Percentiles rank a stretch among this genome's conserved stretches.
phyloP scores from a whole-genome alignment of 2,888 invertebrate species.

The Xiphydria camelus region DNA sequence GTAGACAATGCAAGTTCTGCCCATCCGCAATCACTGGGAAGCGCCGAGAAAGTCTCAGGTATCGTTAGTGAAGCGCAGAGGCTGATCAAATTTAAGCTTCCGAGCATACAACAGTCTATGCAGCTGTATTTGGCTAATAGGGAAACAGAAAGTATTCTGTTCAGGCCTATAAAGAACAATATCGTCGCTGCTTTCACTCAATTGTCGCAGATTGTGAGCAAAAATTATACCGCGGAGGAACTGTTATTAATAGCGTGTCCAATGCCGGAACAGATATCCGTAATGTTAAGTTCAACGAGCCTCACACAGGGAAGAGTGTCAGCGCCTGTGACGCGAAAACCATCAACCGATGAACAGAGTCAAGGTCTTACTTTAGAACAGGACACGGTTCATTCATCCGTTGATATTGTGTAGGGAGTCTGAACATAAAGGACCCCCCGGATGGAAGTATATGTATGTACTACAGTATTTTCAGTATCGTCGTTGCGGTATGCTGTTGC shows the following conservation, averaged over 20 bases:
- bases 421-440: too few relatives aligned
- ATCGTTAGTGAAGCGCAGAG: constrained; percentile 78
- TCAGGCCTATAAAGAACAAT: constrained; percentile 92
- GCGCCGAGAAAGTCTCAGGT: constrained; percentile 72
- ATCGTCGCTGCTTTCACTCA: constrained; percentile 87
- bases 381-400: too few relatives aligned
- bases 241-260: constrained; percentile 86
- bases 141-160: constrained; percentile 96
- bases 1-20: constrained; percentile 35
- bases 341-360: too few relatives aligned
- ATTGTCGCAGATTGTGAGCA: constrained; percentile 75
- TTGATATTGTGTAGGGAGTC: too few relatives aligned
- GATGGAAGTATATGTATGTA: too few relatives aligned
- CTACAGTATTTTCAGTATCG: too few relatives aligned
- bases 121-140: constrained; percentile 93
- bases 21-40: constrained; percentile 67
- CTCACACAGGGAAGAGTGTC: constrained; percentile 56
- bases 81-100: constrained; percentile 77
- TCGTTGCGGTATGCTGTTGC: too few relatives aligned
- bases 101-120: constrained; percentile 85
- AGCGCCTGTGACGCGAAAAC: too few relatives aligned
- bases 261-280: constrained; percentile 90
- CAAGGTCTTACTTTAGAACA: too few relatives aligned
- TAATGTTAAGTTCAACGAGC: constrained; percentile 80
- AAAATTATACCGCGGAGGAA: constrained; percentile 82